A percentile compares a stretch with the other conserved stretches of the same genome.
These are phyloP conservation scores for Tretioscincus oriximinensis DNA, from an alignment of 2,113 vertebrate genomes.

Conservation along the genomic window DNA sequence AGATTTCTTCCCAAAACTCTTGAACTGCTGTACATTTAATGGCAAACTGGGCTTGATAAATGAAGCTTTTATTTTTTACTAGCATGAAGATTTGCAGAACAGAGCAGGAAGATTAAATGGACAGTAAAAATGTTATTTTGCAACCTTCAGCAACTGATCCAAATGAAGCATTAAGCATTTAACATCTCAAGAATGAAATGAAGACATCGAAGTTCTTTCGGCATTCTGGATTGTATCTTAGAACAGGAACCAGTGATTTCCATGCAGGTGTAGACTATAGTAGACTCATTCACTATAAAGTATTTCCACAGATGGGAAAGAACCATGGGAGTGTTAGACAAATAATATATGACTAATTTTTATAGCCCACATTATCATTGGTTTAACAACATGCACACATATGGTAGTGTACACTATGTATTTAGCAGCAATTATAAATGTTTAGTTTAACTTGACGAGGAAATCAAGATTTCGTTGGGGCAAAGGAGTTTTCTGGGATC, in stretches of 20 bases:
- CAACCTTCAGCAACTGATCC: not conserved
- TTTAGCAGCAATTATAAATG: not conserved
- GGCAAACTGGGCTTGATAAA: slow-evolving; percentile 27
- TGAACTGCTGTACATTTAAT: not conserved
- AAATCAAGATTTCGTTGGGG: not conserved
- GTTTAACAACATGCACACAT: not conserved
- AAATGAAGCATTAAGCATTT: not conserved
- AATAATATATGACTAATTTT: not conserved
- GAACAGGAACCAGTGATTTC: not conserved
- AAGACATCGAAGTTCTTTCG: too few relatives aligned
- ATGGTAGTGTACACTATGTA: not conserved
- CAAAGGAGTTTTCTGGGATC: not conserved
- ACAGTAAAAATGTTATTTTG: too few relatives aligned
- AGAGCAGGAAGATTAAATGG: not conserved
- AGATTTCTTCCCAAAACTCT: slow-evolving; percentile 9
- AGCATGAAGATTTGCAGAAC: not conserved
- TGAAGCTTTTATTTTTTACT: not conserved
- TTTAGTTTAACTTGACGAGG: not conserved
- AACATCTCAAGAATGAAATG: not conserved
- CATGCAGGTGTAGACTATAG: too few relatives aligned
- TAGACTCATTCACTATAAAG: not conserved
- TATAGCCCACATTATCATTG: not conserved
- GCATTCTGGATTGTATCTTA: not conserved
- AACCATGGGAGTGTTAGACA: not conserved
- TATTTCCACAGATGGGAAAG: not conserved